Base-by-base conservation (phyloP, 2,888 invertebrate genomes). In the Trichogramma evanescens region DNA sequence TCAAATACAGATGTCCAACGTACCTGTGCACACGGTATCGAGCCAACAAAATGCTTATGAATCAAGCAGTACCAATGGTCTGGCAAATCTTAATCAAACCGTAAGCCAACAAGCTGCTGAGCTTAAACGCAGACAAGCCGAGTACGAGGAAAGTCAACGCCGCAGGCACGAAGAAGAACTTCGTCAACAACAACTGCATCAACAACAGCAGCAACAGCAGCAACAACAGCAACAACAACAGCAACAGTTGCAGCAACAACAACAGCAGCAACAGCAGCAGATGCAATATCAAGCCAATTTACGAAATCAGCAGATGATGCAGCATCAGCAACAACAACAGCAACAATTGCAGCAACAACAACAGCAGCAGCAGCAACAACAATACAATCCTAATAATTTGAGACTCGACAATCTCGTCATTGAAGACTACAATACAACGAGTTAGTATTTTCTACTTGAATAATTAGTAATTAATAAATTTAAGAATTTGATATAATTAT, bases 141-240 rank as follows among this genome's bases (percentile, higher is more conserved):
- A 83, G 64, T 78, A 80, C 56, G 83, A 83, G 64, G 83, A 83
- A n/a, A 78, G 73, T 54, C 81, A 82, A 65, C 79, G 78, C 64
- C 81, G 80, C 56, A 78, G 81, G 58, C 80, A 80, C 54, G 80
- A 80, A 58, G 79, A 79, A 64, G 68, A 63, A 9, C 51, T 49
- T 6, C 9, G 78, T 68, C 79, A 80, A 52, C 79, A 62, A 73
- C 79, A 68, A 50, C 71, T 69, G 43, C 66, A 67, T 61, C 65
- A 67, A 63, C 67, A 68, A 54, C 75, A 71, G 64, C 69, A 72
- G 26, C 72, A 74, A 43, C 69, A 70, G 52, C 71, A 70, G 59
- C 68, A 72, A 63, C 76, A 72, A 49, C 66, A 67, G 13, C 72
- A 67, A 63, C 73, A 68, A 65, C 74, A 69, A 50, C 70, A 62